phyloP scores from a whole-genome alignment of 37 sponge, comb jelly and placozoan species.

The Hexactinellida sp. region DNA sequence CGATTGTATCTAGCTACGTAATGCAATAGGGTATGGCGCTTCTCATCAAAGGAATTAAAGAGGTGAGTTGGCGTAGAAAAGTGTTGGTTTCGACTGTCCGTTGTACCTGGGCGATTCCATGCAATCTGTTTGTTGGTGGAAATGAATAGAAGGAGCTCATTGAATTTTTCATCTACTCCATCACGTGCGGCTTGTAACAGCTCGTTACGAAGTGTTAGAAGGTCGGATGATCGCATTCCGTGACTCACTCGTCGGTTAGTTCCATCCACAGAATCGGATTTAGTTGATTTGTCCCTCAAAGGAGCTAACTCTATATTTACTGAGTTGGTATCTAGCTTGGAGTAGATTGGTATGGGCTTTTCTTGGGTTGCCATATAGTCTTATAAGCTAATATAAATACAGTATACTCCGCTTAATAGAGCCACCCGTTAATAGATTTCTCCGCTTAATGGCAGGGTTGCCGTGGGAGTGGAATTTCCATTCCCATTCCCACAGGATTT shows the following conservation, averaged over 20 bases:
- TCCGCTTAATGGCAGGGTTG: too few relatives aligned
- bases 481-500: too few relatives aligned
- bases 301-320: neutral
- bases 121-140: neutral
- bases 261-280: neutral
- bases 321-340: neutral
- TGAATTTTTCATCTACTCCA: conserved; percentile 25
- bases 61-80: neutral
- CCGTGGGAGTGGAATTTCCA: too few relatives aligned
- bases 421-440: too few relatives aligned
- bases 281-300: neutral
- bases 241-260: neutral
- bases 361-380: neutral
- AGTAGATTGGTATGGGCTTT: neutral
- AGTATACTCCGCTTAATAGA: too few relatives aligned
- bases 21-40: conserved; percentile 51
- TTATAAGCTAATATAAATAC: too few relatives aligned
- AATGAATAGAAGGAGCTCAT: neutral
- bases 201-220: neutral
- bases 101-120: neutral
- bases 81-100: neutral
- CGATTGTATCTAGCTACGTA: conserved; percentile 78
- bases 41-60: conserved; percentile 22
- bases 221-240: neutral
- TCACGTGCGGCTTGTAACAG: conserved; percentile 59